Conservation (phyloP, 2,888 invertebrate species). For the Chrysina gloriosa region DNA sequence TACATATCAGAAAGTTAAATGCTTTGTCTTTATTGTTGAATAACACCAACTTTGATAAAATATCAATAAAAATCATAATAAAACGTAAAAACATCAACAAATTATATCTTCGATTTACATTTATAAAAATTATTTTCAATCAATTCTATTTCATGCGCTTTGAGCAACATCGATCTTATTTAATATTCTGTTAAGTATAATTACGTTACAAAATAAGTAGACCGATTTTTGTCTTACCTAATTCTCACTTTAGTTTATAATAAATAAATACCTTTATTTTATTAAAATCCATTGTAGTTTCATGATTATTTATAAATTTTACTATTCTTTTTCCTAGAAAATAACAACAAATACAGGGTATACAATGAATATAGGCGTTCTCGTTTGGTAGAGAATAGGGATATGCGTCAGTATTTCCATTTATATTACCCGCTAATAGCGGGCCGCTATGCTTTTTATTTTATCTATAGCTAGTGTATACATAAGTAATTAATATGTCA, state of each 20-base stretch:
- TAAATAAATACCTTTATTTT: conserved; percentile 50
- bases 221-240: conserved; percentile 46
- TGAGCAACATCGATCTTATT: conserved; percentile 49
- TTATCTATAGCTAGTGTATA: background rate
- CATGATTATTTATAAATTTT: conserved; percentile 27
- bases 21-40: conserved; percentile 46
- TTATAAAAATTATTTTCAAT: conserved; percentile 48
- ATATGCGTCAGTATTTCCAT: conserved; percentile 24
- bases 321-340: conserved; percentile 24
- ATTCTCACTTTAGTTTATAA: conserved; percentile 50
- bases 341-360: conserved; percentile 28
- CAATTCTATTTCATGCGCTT: conserved; percentile 48
- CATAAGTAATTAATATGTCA: background rate
- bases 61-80: conserved; percentile 48
- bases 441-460: background rate
- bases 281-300: conserved; percentile 41
- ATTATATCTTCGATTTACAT: conserved; percentile 46
- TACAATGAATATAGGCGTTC: conserved; percentile 32
- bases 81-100: conserved; percentile 50
- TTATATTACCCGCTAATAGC: background rate
- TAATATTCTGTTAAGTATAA: conserved; percentile 46
- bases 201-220: conserved; percentile 49
- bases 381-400: conserved; percentile 14
- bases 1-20: conserved; percentile 49
- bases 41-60: conserved; percentile 49